These are phyloP conservation scores for Alethe castanea DNA, from an alignment of 2,113 vertebrate species.

Conservation along the genomic window DNA sequence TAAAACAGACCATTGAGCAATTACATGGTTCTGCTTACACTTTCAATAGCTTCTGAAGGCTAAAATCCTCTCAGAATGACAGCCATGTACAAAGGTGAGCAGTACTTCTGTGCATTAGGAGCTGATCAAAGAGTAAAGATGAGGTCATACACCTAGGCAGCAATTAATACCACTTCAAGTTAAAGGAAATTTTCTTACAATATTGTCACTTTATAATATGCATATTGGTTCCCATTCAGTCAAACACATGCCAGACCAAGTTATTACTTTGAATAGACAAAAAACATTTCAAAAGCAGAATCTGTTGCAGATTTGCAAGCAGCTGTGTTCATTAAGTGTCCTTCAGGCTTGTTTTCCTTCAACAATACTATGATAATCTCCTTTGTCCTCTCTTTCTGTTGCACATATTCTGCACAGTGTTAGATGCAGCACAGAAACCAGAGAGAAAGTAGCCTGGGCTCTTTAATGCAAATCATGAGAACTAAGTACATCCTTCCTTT, in stretches of 20 bases:
- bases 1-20: not conserved
- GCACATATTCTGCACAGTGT: not conserved
- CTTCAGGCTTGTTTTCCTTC: not conserved
- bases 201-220: not conserved
- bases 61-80: not conserved
- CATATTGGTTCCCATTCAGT: not conserved
- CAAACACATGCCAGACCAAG: not conserved
- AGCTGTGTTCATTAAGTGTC: not conserved
- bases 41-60: not conserved
- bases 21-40: not conserved
- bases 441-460: not conserved
- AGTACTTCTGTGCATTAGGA: not conserved
- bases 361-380: not conserved
- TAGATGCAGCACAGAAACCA: not conserved
- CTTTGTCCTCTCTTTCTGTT: not conserved
- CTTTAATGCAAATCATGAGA: not conserved
- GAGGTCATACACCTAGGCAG: not conserved
- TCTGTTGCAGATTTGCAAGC: not conserved
- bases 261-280: not conserved
- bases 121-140: not conserved
- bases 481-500: not conserved
- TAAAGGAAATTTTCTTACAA: not conserved
- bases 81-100: not conserved
- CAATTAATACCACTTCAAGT: not conserved
- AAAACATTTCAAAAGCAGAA: not conserved